phyloP scores from a whole-genome alignment of 1,140 invertebrate species.

The Magallana ariakensis region DNA sequence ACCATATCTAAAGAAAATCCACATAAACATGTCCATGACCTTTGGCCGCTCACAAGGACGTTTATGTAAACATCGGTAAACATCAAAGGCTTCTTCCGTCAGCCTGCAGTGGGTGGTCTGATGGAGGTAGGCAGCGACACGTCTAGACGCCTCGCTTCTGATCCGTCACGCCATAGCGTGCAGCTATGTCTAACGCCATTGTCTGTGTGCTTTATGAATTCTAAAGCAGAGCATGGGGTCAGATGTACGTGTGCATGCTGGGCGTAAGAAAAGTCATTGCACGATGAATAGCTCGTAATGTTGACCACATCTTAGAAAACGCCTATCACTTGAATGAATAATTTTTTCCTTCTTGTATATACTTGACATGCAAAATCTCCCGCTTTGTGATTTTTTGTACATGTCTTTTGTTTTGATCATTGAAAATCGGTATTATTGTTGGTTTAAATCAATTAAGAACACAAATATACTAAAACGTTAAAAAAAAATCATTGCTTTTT shows the following conservation, averaged over 20 bases:
- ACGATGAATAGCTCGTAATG: not conserved
- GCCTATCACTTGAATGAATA: slow-evolving; percentile 3
- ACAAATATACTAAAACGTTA: too few relatives aligned
- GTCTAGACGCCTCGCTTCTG: not conserved
- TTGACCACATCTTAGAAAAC: slow-evolving; percentile 1
- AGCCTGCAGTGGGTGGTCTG: not conserved
- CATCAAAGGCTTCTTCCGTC: not conserved
- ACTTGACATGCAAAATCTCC: not conserved
- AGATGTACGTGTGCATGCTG: not conserved
- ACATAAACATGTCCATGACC: too few relatives aligned
- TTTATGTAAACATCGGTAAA: not conserved
- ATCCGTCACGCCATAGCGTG: not conserved
- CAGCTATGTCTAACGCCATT: not conserved
- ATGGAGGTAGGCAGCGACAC: not conserved
- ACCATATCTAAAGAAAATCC: not conserved
- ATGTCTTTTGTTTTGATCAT: too few relatives aligned
- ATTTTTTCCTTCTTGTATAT: not conserved
- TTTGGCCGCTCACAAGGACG: not conserved
- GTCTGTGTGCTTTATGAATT: not conserved
- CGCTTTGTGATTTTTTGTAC: too few relatives aligned
- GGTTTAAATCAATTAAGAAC: too few relatives aligned
- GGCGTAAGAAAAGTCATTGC: not conserved
- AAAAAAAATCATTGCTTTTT: too few relatives aligned
- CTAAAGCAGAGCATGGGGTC: not conserved
- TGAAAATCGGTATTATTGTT: too few relatives aligned